Evolutionary conservation across 2,113 vertebrate species (phyloP), one percentile per base, ranked within the genome.

Genomic region (Eonycteris spelaea): DNA sequence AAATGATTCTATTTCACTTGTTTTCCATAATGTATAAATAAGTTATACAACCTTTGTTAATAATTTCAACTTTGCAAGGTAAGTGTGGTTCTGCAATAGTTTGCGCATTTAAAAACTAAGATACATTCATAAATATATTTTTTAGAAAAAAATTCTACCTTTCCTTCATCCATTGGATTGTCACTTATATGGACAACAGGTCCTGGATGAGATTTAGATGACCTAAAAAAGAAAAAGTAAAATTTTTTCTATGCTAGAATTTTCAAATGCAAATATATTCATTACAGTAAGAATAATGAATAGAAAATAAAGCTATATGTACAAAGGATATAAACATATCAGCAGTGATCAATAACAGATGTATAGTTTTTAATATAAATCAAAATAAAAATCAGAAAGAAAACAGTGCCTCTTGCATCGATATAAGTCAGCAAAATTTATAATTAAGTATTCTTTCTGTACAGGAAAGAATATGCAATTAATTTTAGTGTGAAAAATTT

Each of bases 121-220:
- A 57, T 78, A 24, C 16, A 55, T 43, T 22, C 30, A 80, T 35
- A 87, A 24, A 35, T 70, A 59, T 33, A 43, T 33, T 65, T 70
- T 68, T 77, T 86, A 15, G 12, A 65, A 89, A 91, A 87, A 87
- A 43, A 91, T 61, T 97, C 33, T 99, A 99, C 99, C 99, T 99
- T 99, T 97, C 99, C 99, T 98, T 99, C 99, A 98, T 99, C 99
- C 99, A 99, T 99, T 94, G 99, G 99, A 99, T 99, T 99, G 98
- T 99, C 99, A 98, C 99, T 99, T 98, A 99, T 99, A 98, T 99
- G 99, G 89, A 99, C 99, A 95, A 99, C 98, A 96, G 99, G 99
- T 98, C 99, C 99, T 91, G 99, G 99, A 96, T 99, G 99, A 98
- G 99, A 99, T 98, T 99, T 99, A 97, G 99, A 99, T 57, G 99